Conservation (phyloP, 2,888 invertebrate species). For the Epinotia ramella region DNA sequence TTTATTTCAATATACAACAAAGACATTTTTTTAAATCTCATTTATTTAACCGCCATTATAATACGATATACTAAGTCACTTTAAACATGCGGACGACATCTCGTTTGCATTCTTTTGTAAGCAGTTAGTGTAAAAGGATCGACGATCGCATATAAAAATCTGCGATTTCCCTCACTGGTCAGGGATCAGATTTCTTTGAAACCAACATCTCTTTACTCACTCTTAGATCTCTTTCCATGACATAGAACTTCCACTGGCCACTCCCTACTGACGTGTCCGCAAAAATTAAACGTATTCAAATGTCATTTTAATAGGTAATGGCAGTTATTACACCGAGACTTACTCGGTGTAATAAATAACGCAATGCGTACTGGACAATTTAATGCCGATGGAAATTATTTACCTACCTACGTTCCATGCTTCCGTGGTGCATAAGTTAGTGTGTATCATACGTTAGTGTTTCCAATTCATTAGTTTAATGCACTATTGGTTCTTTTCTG, state of each 20-base stretch:
- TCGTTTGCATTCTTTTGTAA: too few species aligned
- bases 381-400: conserved; percentile 21
- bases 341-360: too few species aligned
- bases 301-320: conserved; percentile 35
- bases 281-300: conserved; percentile 19
- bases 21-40: too few species aligned
- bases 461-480: conserved; percentile 8
- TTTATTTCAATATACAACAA: too few species aligned
- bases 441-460: background rate
- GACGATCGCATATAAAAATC: too few species aligned
- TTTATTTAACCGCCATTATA: too few species aligned
- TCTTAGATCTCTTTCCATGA: background rate
- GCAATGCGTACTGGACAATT: conserved; percentile 7
- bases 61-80: too few species aligned
- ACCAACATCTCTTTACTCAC: background rate
- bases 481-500: background rate
- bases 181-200: background rate
- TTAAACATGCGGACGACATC: too few species aligned
- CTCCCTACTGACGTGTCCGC: conserved; percentile 1
- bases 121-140: too few species aligned
- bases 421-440: background rate
- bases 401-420: conserved; percentile 12
- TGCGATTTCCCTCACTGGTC: too few species aligned
- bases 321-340: background rate
- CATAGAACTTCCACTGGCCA: background rate